Percentiles rank a stretch among this genome's conserved stretches.
These are phyloP conservation scores for Euplexia lucipara DNA, from an alignment of 2,888 invertebrate species.

Conservation along the genomic window DNA sequence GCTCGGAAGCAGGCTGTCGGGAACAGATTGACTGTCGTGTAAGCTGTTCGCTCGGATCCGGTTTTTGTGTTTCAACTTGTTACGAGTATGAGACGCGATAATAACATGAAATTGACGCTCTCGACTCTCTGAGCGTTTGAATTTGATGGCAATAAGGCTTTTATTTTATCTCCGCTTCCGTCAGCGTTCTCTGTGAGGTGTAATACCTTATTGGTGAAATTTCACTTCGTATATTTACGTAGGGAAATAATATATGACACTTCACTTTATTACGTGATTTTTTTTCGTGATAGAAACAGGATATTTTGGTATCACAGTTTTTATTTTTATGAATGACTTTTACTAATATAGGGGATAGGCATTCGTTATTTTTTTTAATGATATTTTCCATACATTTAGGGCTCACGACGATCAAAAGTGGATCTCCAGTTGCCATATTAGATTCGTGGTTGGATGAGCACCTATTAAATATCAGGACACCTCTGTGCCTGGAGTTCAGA, in stretches of 20 bases:
- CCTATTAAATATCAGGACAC: too few species aligned
- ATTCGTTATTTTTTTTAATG: too few species aligned
- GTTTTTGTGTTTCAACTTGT: slow-evolving; percentile 64
- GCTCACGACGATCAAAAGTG: too few species aligned
- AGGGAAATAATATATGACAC: slow-evolving; percentile 9
- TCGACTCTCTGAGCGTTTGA: slow-evolving; percentile 40
- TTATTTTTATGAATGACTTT: too few species aligned
- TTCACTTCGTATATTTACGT: slow-evolving; percentile 8
- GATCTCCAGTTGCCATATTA: too few species aligned
- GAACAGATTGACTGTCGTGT: slow-evolving; percentile 62
- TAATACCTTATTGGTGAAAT: slow-evolving; percentile 39
- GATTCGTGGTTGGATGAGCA: too few species aligned
- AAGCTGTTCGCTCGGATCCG: slow-evolving; percentile 59
- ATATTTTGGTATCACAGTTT: too few species aligned
- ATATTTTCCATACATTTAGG: too few species aligned
- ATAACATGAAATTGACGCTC: slow-evolving; percentile 61
- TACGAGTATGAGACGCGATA: slow-evolving; percentile 57
- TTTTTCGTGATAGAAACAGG: too few species aligned
- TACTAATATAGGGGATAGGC: too few species aligned
- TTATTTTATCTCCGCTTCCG: slow-evolving; percentile 54
- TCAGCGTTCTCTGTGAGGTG: slow-evolving; percentile 42
- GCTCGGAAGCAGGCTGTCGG: slow-evolving; percentile 52
- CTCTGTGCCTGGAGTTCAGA: too few species aligned
- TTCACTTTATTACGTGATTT: not conserved
- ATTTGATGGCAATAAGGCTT: slow-evolving; percentile 57